phyloP scores from a whole-genome alignment of 1,140 invertebrate species.

The Bemisia tabaci region DNA sequence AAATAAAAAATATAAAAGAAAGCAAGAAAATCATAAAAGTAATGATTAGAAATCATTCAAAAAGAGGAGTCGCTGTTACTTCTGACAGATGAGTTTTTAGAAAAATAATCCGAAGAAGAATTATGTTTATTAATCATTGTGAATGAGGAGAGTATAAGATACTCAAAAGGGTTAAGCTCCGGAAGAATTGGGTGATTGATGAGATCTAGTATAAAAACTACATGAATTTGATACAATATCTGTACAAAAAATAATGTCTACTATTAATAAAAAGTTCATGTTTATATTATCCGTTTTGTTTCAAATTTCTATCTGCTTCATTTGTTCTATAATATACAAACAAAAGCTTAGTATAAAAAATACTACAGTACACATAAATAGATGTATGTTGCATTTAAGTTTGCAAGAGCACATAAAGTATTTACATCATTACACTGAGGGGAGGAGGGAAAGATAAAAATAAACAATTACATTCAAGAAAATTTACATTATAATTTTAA shows the following conservation, averaged over 20 bases:
- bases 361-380: background rate
- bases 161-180: background rate
- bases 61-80: too few species aligned
- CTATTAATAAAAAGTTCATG: background rate
- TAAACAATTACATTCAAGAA: background rate
- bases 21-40: too few species aligned
- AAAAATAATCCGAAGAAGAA: too few species aligned
- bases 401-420: background rate
- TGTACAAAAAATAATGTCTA: background rate
- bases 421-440: background rate
- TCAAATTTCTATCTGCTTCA: background rate
- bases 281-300: background rate
- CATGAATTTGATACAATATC: background rate
- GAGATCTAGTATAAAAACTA: background rate
- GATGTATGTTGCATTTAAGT: background rate
- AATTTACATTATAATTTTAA: background rate
- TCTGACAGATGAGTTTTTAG: too few species aligned
- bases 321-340: background rate
- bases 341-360: background rate
- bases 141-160: too few species aligned
- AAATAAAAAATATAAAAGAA: too few species aligned
- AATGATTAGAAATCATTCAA: too few species aligned
- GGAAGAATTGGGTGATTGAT: background rate
- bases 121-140: too few species aligned
- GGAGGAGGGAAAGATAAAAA: background rate